Evolutionary conservation across 2,113 vertebrate species (phyloP).

Genomic region (Oophaga pumilio): DNA sequence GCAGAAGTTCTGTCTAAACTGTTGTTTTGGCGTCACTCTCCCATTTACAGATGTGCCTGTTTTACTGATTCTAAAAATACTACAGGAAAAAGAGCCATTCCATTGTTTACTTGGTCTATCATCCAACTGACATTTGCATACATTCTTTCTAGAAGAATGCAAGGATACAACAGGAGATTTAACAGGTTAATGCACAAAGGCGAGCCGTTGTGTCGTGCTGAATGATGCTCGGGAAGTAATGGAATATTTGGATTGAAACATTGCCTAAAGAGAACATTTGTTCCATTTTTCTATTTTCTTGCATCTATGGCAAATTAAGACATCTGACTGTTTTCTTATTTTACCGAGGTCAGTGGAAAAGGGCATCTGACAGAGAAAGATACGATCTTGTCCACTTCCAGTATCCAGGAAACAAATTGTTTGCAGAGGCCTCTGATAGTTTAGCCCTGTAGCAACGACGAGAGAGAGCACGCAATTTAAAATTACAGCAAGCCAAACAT

Average conservation of each 20-base stretch:
- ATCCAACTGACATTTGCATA: not conserved
- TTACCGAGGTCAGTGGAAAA: constrained; percentile 53
- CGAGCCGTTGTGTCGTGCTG: constrained; percentile 1
- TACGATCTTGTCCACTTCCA: constrained; percentile 52
- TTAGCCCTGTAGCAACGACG: constrained; percentile 37
- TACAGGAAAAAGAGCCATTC: not conserved
- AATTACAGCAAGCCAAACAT: not conserved
- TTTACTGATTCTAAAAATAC: constrained; percentile 1
- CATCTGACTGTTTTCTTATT: constrained; percentile 52
- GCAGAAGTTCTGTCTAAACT: not conserved
- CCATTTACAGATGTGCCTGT: not conserved
- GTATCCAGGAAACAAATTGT: constrained; percentile 55
- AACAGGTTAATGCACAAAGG: constrained; percentile 39
- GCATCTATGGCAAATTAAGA: constrained; percentile 39
- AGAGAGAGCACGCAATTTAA: constrained; percentile 38
- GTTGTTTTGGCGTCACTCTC: not conserved
- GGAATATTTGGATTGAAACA: constrained; percentile 48
- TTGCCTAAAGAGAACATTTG: constrained; percentile 50
- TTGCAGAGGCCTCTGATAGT: constrained; percentile 48
- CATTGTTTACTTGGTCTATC: not conserved
- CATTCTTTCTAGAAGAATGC: not conserved
- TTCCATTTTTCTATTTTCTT: constrained; percentile 43
- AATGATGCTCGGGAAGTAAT: constrained; percentile 24
- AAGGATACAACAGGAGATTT: constrained; percentile 8
- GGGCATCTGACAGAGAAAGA: constrained; percentile 56